Percentiles rank a stretch among this genome's conserved stretches.
Conservation (phyloP, 2,113 vertebrate species). For the Pyxicephalus adspersus region DNA sequence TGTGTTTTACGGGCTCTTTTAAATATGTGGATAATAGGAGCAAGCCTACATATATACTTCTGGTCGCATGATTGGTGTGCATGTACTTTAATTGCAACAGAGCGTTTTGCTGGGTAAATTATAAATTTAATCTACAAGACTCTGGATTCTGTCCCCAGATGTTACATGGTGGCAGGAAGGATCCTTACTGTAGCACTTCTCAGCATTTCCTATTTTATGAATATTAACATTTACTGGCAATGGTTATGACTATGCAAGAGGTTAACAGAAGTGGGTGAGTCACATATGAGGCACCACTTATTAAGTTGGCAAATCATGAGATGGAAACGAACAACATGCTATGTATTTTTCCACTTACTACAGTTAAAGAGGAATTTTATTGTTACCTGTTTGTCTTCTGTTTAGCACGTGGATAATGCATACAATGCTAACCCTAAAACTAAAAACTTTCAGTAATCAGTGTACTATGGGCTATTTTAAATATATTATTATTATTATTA, state of each 20-base stretch:
- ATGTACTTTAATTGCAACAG: no score
- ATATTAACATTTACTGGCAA: constrained; percentile 10
- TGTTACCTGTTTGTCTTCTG: background rate
- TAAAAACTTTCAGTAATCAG: no score
- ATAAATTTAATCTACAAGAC: no score
- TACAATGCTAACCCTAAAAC: background rate
- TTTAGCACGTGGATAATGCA: background rate
- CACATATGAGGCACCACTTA: constrained; percentile 14
- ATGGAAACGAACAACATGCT: background rate
- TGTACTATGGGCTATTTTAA: no score
- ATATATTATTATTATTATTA: no score
- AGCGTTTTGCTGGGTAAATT: no score
- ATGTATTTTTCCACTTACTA: constrained; percentile 1
- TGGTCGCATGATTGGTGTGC: no score
- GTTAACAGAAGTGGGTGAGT: constrained; percentile 10
- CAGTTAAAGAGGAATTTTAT: background rate
- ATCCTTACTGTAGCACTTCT: background rate
- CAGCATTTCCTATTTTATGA: background rate
- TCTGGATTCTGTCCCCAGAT: no score
- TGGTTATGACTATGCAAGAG: background rate
- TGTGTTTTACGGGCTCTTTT: no score
- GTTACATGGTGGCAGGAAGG: no score
- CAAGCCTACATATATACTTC: no score
- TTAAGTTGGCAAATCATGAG: background rate
- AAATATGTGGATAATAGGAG: no score